Base-by-base conservation (phyloP, 1,140 invertebrate genomes). In the Thaumatotibia leucotreta region DNA sequence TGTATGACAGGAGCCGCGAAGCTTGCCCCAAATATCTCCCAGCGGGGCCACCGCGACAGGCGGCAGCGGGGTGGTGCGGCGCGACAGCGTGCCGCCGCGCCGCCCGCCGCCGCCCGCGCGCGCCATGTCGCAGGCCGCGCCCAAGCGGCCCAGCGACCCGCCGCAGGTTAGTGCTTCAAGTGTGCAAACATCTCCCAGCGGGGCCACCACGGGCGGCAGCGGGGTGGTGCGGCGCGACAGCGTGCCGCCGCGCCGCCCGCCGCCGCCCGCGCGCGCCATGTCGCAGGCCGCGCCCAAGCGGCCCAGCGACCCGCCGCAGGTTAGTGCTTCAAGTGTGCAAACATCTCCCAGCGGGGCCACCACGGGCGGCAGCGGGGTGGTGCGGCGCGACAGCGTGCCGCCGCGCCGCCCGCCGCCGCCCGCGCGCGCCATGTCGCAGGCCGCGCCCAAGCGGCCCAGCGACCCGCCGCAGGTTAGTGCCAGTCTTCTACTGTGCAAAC, bases 351-450 rank as follows among this genome's bases (percentile, higher is more conserved):
- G n/a, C n/a, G n/a, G 17, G 4, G 14, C 10, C 11, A 4, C 2
- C 9, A 67, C 68, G 77, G 31, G 70, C 77, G 8, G 35, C 45
- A 10, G 27, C 54, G 68, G 64, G 45, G 2, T 52, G 72, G 39
- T 23, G 64, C 45, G 35, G 35, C 14, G 63, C 20, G 61, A 45
- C 32, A 61, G 67, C 35, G 27, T 27, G 14, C 72, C 75, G 14
- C 85, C 80, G 39, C 79, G 75, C 61, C 72, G 77, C 6, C 80
- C 77, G 35, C 80, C 85, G 49, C 80, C 84, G 23, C 80, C 84
- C 10, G 64, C 77, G 58, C 73, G 83, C 17, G 75, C 82, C 39
- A 74, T 74, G 29, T 84, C 83, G 22, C 80, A 82, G n/a, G 79
- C 79, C 23, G 72, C 80, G 9, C 76, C 80, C 20, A 70, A 2